Evolutionary conservation across 1,140 invertebrate genomes (phyloP), one percentile per base, ranked within the genome.

Genomic region (Cydia splendana): DNA sequence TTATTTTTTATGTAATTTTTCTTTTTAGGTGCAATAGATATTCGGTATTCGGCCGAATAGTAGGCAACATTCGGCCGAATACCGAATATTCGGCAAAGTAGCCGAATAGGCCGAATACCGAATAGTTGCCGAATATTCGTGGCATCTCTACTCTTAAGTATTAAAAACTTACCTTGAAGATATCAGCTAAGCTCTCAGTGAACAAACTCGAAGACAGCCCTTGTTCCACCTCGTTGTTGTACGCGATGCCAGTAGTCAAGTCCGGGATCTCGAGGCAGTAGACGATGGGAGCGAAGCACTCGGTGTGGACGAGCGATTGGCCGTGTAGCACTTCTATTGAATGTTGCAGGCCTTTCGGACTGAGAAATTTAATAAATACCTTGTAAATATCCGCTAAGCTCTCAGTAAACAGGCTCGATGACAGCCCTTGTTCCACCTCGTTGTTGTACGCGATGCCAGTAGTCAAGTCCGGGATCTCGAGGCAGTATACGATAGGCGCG

Each of bases 271-370:
- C 1, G 24, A 24, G 24, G 24, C 24, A 99, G 91, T 99, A 99
- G 0, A 99, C 98, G 89, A 99, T 99, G 1, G 99, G 24, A 0
- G 98, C 99, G 94, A 99, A 99, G 65, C 98, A 99, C 94, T 99
- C 99, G 24, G 24, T 2, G 24, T 24, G 24, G 24, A 24, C 2
- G 2, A 24, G 24, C 24, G 24, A 24, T 24, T 24, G 24, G 24
- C 24, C 24, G 24, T 24, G 24, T 24, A 24, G 24, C 24, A 24
- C 24, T 24, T 24, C 24, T 24, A 24, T 24, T 24, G 24, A 24
- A 24, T 24, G 24, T 24, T 24, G 2, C 24, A 24, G 24, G 24
- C 24, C 24, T 24, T 24, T 24, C 1, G 24, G 1, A 24, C 24
- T 24, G 24, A 24, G 24, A 24, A 24, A 24, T 24, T 24, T 1